Base-by-base conservation (phyloP, 2,888 invertebrate species). In the Cataglyphis altisquamis region DNA sequence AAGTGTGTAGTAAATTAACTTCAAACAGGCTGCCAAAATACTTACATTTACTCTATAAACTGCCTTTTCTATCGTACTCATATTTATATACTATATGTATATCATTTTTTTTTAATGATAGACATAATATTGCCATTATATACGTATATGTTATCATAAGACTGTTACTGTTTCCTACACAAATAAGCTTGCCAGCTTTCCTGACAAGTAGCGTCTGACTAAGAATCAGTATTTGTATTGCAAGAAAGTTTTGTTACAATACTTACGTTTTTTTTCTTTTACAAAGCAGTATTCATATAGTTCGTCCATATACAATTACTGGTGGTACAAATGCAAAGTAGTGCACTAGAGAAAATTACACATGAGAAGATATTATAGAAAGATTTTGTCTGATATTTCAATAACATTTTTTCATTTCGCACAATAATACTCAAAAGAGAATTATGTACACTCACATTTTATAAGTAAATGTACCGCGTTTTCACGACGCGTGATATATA, bases 301-400 rank as follows among this genome's bases (percentile, higher is more conserved):
- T 60, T 70, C 83, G 83, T 83, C 83, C 83, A 60, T 48, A 57
- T 83, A 66, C 48, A 72, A 82, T 57, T 82, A 64, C 70, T 57
- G 57, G 70, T 82, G 72, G 72, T 83, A 81, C 70, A 81, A 81
- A 83, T 80, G 45, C 63, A 68, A 70, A 82, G n/a, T 83, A 83
- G 63, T 57, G 78, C 63, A 81, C 45, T 81, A 81, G n/a, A 52
- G 48, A 52, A 6, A 48, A 55, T 63, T 68, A 62, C 32, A 62
- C 32, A 52, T 29, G 45, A 83, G 52, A 52, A 64, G 29, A 64
- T 83, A 72, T 48, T 75, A 25, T 70, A 78, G 41, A 45, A 32
- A 70, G 21, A 52, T 75, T 74, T 48, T 12, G 36, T 75, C n/a
- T 12, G 36, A 25, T 63, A 5, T 41, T 77, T 32, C 1, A 57